A percentile compares a stretch with the other conserved stretches of the same genome.
Evolutionary conservation across 2,888 invertebrate species (phyloP).

Genomic region (Caenorhabditis sp.): DNA sequence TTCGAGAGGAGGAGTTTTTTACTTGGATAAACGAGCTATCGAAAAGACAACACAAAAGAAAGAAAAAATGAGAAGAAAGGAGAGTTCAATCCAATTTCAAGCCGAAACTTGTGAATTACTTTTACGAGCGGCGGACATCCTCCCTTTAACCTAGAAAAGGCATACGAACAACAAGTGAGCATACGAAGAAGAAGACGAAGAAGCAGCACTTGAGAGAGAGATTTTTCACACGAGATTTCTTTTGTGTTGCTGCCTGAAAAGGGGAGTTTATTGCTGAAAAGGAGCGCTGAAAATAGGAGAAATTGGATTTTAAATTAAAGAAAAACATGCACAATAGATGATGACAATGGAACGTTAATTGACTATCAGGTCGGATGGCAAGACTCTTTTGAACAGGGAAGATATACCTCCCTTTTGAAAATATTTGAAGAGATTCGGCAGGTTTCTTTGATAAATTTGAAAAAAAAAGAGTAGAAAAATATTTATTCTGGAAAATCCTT

Average conservation of each 20-base stretch:
- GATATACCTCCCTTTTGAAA: too few relatives aligned
- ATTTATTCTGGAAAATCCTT: too few relatives aligned
- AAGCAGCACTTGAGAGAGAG: neutral
- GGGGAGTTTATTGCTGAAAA: neutral
- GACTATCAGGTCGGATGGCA: neutral
- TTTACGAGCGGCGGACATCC: neutral
- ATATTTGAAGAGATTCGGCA: too few relatives aligned
- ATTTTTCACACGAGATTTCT: constrained; percentile 1
- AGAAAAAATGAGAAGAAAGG: neutral
- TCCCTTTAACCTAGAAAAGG: neutral
- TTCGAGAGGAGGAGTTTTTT: too few relatives aligned
- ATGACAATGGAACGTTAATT: neutral
- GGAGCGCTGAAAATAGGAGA: neutral
- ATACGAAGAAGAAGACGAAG: neutral
- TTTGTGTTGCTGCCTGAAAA: neutral
- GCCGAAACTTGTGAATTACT: neutral
- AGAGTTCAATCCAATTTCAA: constrained; percentile 1
- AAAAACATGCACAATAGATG: neutral
- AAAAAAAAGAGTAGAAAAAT: too few relatives aligned
- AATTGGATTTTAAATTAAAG: neutral
- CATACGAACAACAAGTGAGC: neutral
- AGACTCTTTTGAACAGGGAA: too few relatives aligned
- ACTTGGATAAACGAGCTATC: too few relatives aligned
- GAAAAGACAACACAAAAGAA: neutral
- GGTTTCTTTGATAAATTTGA: too few relatives aligned